Evolutionary conservation across 2,888 invertebrate species (phyloP).

Genomic region (Sialis lutaria): DNA sequence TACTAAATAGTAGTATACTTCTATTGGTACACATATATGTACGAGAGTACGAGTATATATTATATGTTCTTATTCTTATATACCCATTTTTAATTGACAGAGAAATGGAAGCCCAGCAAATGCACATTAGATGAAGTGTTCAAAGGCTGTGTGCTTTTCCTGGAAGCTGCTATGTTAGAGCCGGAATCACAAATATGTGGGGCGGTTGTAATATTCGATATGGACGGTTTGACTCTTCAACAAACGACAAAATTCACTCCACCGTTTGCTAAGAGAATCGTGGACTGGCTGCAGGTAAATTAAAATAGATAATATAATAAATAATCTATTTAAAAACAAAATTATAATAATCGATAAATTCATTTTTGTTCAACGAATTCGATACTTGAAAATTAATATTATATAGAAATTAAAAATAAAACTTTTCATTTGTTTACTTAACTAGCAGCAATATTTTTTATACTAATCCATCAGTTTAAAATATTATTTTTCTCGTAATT

Average conservation of each 20-base stretch:
- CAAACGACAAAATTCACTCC: conserved; percentile 80
- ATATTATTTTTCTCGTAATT: too few species aligned
- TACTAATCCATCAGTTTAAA: too few species aligned
- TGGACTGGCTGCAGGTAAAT: conserved; percentile 61
- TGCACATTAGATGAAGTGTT: conserved; percentile 64
- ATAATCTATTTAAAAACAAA: not conserved
- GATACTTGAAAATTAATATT: not conserved
- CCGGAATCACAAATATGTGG: conserved; percentile 60
- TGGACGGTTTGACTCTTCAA: conserved; percentile 65
- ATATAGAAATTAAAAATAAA: too few species aligned
- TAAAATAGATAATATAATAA: too few species aligned
- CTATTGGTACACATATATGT: too few species aligned
- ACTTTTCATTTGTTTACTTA: too few species aligned
- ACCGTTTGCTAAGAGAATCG: conserved; percentile 65
- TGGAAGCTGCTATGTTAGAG: conserved; percentile 70
- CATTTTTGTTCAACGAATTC: not conserved
- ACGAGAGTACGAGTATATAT: too few species aligned
- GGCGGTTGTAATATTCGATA: conserved; percentile 66
- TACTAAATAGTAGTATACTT: too few species aligned
- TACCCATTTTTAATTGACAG: conserved; percentile 21
- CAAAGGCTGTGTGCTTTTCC: conserved; percentile 62
- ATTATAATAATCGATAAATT: not conserved
- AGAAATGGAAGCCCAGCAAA: conserved; percentile 70
- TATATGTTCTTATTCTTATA: too few species aligned
- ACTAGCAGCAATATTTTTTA: too few species aligned